These are phyloP conservation scores for Pollenia griseotomentosa DNA, from an alignment of 2,888 invertebrate species.

Conservation along the genomic window DNA sequence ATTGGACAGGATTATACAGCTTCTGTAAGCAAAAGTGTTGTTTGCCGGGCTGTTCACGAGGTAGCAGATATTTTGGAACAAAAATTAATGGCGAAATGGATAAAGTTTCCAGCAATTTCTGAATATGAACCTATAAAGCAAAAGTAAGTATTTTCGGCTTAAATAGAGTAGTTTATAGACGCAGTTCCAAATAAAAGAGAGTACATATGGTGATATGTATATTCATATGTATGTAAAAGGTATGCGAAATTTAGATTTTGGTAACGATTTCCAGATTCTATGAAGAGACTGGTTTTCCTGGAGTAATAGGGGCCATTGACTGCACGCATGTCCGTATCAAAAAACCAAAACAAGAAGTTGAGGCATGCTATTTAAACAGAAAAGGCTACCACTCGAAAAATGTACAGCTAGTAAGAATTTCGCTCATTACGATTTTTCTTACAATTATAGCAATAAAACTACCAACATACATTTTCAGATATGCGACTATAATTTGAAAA, in stretches of 20 bases:
- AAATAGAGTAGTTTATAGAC: background rate
- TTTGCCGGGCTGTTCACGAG: slow-evolving; percentile 28
- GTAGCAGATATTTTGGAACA: slow-evolving; percentile 24
- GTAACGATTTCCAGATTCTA: slow-evolving; percentile 5
- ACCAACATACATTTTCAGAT: slow-evolving; percentile 13
- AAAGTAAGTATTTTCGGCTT: slow-evolving; percentile 1
- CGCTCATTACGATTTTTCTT: too few relatives aligned
- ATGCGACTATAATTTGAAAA: slow-evolving; percentile 25
- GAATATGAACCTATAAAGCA: slow-evolving; percentile 39
- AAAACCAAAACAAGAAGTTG: slow-evolving; percentile 21
- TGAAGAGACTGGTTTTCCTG: slow-evolving; percentile 26
- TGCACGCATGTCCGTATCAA: slow-evolving; percentile 21
- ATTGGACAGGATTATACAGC: slow-evolving; percentile 45
- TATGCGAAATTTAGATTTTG: background rate
- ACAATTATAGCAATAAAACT: too few relatives aligned
- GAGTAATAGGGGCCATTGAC: slow-evolving; percentile 1
- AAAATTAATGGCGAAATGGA: slow-evolving; percentile 22
- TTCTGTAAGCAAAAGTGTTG: slow-evolving; percentile 25
- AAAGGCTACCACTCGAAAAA: slow-evolving; percentile 40
- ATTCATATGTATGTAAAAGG: background rate
- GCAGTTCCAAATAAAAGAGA: too few relatives aligned
- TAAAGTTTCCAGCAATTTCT: slow-evolving; percentile 11
- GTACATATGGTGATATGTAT: background rate
- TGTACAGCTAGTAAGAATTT: slow-evolving; percentile 22
- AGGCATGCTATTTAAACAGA: slow-evolving; percentile 31